Evolutionary conservation across 2,797 vertebrate species (phyloP).

Genomic region (Pygocentrus nattereri): DNA sequence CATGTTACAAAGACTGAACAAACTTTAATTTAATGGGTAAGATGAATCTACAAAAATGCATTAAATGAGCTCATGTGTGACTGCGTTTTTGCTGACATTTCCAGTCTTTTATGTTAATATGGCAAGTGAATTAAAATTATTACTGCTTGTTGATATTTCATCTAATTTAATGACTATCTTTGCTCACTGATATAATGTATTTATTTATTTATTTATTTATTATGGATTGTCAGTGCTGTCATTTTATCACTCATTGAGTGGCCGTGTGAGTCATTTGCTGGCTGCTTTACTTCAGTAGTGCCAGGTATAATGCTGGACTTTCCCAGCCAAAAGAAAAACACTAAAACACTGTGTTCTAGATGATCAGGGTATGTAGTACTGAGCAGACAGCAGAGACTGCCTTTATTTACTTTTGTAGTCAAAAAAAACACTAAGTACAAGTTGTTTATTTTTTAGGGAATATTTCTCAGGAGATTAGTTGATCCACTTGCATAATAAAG

Average conservation of each 20-base stretch:
- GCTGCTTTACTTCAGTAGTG: background rate
- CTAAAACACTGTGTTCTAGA: background rate
- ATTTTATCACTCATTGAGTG: background rate
- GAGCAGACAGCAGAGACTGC: too few relatives aligned
- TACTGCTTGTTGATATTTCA: conserved; percentile 81
- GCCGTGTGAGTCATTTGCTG: background rate
- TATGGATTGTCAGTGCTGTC: conserved; percentile 23
- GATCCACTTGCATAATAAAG: too few relatives aligned
- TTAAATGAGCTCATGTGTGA: conserved; percentile 85
- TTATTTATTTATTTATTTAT: conserved; percentile 36
- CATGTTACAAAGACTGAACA: conserved; percentile 69
- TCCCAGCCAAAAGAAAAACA: background rate
- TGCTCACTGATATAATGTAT: conserved; percentile 50
- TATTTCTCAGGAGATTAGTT: too few relatives aligned
- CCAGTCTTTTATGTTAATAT: conserved; percentile 81
- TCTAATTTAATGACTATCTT: conserved; percentile 54
- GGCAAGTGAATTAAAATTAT: conserved; percentile 82
- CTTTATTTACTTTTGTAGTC: too few relatives aligned
- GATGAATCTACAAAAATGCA: conserved; percentile 79
- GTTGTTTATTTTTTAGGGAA: too few relatives aligned
- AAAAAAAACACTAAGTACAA: too few relatives aligned
- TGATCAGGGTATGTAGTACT: background rate
- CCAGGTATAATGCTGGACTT: too few relatives aligned
- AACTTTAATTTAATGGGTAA: conserved; percentile 75
- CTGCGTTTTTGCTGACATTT: conserved; percentile 85